Conservation (phyloP, 1,140 invertebrate genomes). For the Drosophila ananassae region DNA sequence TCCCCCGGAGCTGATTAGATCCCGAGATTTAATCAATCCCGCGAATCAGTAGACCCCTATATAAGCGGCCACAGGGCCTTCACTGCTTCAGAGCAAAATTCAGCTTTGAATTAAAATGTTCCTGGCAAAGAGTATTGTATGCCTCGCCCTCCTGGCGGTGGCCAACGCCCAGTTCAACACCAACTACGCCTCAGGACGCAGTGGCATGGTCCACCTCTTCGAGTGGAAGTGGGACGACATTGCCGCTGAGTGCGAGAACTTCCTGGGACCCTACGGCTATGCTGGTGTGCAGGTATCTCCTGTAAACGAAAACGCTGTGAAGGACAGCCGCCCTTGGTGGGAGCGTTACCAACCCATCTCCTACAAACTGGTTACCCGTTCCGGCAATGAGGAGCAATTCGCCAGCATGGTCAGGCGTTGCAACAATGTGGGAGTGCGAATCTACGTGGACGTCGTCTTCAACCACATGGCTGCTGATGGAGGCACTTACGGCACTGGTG, state of each 20-base stretch:
- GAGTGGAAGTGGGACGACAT: constrained; percentile 3
- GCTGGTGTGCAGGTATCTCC: not conserved
- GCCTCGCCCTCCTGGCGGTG: constrained; percentile 1
- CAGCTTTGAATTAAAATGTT: not conserved
- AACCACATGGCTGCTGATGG: constrained; percentile 4
- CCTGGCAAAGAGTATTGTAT: not conserved
- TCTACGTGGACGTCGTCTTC: not conserved
- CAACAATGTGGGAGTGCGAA: not conserved
- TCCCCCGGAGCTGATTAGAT: not conserved
- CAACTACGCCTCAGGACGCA: constrained; percentile 2
- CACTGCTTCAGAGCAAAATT: not conserved
- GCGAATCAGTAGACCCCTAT: not conserved
- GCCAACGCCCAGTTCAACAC: constrained; percentile 3
- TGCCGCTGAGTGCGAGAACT: constrained; percentile 2
- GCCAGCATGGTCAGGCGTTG: constrained; percentile 2
- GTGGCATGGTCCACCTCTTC: constrained; percentile 2
- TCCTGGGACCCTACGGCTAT: not conserved
- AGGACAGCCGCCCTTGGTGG: constrained; percentile 2
- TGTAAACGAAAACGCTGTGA: not conserved
- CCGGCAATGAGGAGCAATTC: constrained; percentile 2
- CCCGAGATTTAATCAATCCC: not conserved
- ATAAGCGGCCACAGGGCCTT: not conserved
- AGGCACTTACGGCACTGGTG: not conserved
- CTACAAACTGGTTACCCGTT: not conserved
- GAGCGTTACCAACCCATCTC: constrained; percentile 2